phyloP scores from a whole-genome alignment of 2,888 invertebrate species.

The Campopleginae sp. region DNA sequence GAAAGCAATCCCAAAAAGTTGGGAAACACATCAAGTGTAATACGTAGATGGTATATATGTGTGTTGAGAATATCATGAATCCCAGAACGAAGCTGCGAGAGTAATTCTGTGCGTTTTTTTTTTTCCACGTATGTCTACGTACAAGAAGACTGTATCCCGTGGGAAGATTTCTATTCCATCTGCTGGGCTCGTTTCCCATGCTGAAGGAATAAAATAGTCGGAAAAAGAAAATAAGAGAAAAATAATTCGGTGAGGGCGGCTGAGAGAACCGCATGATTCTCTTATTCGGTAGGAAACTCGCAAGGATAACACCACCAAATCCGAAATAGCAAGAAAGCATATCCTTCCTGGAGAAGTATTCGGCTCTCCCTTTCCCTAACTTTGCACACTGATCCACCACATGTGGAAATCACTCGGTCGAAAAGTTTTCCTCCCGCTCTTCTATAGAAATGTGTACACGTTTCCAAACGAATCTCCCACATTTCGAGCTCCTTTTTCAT shows the following conservation, averaged over 20 bases:
- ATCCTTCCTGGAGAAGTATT: slow-evolving; percentile 42
- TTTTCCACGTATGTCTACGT: slow-evolving; percentile 24
- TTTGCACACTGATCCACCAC: slow-evolving; percentile 42
- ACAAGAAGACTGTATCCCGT: slow-evolving; percentile 41
- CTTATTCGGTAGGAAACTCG: slow-evolving; percentile 34
- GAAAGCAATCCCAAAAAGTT: slow-evolving; percentile 27
- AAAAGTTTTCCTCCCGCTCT: slow-evolving; percentile 41
- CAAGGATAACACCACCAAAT: slow-evolving; percentile 23
- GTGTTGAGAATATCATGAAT: slow-evolving; percentile 44
- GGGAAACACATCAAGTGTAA: slow-evolving; percentile 33
- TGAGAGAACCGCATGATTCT: slow-evolving; percentile 18
- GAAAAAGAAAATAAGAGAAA: slow-evolving; percentile 52
- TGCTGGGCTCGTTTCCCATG: slow-evolving; percentile 29
- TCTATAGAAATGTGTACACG: slow-evolving; percentile 1
- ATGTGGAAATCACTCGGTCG: slow-evolving; percentile 59
- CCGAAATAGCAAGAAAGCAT: slow-evolving; percentile 58
- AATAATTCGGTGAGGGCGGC: slow-evolving; percentile 18
- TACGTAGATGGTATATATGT: slow-evolving; percentile 18
- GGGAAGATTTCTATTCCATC: slow-evolving; percentile 57
- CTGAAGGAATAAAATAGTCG: slow-evolving; percentile 37
- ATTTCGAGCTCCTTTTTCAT: background rate
- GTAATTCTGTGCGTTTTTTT: slow-evolving; percentile 26
- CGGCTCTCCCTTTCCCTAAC: background rate
- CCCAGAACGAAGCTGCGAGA: slow-evolving; percentile 28
- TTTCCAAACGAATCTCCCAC: background rate